Evolutionary conservation across 2,888 invertebrate species (phyloP), one percentile per base, ranked within the genome.

Genomic region (Sipunculus nudus): DNA sequence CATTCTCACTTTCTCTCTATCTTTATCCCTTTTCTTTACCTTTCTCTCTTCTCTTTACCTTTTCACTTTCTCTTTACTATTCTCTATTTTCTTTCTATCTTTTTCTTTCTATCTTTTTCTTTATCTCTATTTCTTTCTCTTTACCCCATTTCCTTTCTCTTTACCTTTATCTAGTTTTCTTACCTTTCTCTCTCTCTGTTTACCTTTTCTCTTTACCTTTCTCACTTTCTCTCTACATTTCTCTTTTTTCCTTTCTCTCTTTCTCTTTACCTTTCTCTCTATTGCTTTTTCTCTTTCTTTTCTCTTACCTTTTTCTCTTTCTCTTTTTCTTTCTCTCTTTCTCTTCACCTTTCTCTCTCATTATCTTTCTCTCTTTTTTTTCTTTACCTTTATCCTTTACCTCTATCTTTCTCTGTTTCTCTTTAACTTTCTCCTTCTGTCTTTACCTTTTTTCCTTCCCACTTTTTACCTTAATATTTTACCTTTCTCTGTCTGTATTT

Each of bases 221-320:
- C n/a, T n/a, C n/a, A n/a, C n/a, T n/a, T n/a, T n/a, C n/a, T n/a
- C n/a, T n/a, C n/a, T n/a, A n/a, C n/a, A n/a, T n/a, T n/a, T n/a
- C n/a, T n/a, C n/a, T n/a, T n/a, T n/a, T n/a, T n/a, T n/a, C 38
- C 52, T 21, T 19, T n/a, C 19, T n/a, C 19, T 35, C 50, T 50
- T 28, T 21, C 38, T 21, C 53, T 48, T 23, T 21, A 6, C 50
- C 21, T n/a, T 47, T 10, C 19, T 25, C 46, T 53, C 31, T 47
- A 21, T 28, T 32, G 19, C 10, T 48, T 23, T 48, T 25, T 32
- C 25, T 5, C 53, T 29, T 19, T 28, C 47, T 25, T 47, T 48
- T 21, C 21, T 35, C 21, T 35, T 29, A 21, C 39, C 31, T 35
- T 32, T 26, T 19, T 26, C 1, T 10, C 8, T 31, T 38, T 52